A percentile compares a stretch with the other conserved stretches of the same genome.
Conservation (phyloP, 2,888 invertebrate genomes). For the Hirtodrosophila trivittata region DNA sequence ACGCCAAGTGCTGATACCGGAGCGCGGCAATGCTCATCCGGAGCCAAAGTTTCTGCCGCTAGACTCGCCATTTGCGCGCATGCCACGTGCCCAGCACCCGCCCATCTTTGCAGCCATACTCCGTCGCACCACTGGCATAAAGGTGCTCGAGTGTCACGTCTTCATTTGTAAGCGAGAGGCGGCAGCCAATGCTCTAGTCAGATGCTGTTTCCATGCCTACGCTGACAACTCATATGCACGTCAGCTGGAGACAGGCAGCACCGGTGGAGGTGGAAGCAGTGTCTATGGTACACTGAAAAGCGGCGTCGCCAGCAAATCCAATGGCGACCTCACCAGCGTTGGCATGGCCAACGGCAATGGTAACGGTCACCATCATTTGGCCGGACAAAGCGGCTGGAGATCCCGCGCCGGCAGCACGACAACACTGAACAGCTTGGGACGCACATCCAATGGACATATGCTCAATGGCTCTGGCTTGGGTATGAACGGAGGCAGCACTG, state of each 20-base stretch:
- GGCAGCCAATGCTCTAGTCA: slow-evolving; percentile 98
- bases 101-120: slow-evolving; percentile 98
- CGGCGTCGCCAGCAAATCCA: slow-evolving; percentile 82
- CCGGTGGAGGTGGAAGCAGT: slow-evolving; percentile 84
- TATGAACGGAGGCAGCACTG: slow-evolving; percentile 77
- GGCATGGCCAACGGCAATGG: slow-evolving; percentile 76
- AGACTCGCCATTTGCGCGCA: slow-evolving; percentile 97
- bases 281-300: slow-evolving; percentile 85
- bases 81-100: slow-evolving; percentile 96
- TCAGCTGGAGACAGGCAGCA: slow-evolving; percentile 88
- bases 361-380: slow-evolving; percentile 69
- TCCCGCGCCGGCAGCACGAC: slow-evolving; percentile 86
- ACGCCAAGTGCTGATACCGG: slow-evolving; percentile 90
- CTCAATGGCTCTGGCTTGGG: slow-evolving; percentile 71
- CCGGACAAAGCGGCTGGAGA: slow-evolving; percentile 84
- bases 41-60: slow-evolving; percentile 96
- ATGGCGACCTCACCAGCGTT: slow-evolving; percentile 81
- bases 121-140: slow-evolving; percentile 97
- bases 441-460: slow-evolving; percentile 82
- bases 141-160: slow-evolving; percentile 99
- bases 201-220: slow-evolving; percentile 98
- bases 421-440: slow-evolving; percentile 86
- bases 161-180: slow-evolving; percentile 98
- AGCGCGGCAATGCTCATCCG: slow-evolving; percentile 86
- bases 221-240: slow-evolving; percentile 97